Evolutionary conservation across 1,140 invertebrate genomes (phyloP).

Genomic region (Sitobion miscanthi): DNA sequence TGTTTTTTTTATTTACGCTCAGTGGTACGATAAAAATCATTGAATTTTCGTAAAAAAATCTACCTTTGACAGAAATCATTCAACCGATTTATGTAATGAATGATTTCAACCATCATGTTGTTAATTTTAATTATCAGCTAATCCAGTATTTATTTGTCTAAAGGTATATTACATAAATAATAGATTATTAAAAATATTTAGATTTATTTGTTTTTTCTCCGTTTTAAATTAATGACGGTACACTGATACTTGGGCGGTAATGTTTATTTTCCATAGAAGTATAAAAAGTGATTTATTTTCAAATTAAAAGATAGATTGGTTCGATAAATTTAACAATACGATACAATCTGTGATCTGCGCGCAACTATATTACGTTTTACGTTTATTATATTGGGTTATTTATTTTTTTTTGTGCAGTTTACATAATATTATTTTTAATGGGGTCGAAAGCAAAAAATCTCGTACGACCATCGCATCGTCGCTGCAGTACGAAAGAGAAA

Average conservation of each 20-base stretch:
- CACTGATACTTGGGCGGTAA: not conserved
- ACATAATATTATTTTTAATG: slow-evolving; percentile 18
- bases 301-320: slow-evolving; percentile 12
- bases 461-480: too few relatives aligned
- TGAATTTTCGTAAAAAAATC: not conserved
- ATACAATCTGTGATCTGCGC: not conserved
- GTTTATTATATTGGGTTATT: slow-evolving; percentile 14
- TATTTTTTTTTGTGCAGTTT: not conserved
- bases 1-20: not conserved
- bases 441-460: not conserved
- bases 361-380: not conserved
- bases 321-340: slow-evolving; percentile 13
- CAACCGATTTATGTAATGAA: not conserved
- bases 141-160: not conserved
- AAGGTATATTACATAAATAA: not conserved
- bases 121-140: not conserved
- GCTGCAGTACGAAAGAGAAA: not conserved
- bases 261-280: not conserved
- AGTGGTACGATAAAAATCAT: not conserved
- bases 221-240: not conserved
- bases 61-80: not conserved
- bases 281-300: slow-evolving; percentile 19
- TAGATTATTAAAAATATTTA: not conserved
- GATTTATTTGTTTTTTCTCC: not conserved
- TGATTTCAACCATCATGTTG: not conserved